phyloP scores from a whole-genome alignment of 2,888 invertebrate genomes.

The Andrena haemorrhoa region DNA sequence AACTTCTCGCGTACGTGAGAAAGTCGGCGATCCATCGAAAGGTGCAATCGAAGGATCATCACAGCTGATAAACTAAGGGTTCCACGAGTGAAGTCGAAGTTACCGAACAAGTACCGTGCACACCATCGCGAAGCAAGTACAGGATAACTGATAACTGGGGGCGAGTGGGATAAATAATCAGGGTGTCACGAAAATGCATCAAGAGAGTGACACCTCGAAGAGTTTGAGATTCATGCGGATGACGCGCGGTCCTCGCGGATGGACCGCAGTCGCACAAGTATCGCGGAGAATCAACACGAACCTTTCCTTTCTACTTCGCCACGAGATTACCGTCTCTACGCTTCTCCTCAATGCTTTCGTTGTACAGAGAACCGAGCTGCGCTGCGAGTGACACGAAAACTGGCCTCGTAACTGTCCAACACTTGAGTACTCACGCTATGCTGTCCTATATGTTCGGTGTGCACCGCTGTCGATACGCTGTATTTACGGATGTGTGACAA shows the following conservation, averaged over 20 bases:
- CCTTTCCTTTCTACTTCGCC: constrained; percentile 21
- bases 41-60: not conserved
- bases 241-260: constrained; percentile 31
- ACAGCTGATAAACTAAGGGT: too few relatives aligned
- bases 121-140: constrained; percentile 20
- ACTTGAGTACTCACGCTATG: constrained; percentile 65
- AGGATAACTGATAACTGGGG: constrained; percentile 7
- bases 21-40: not conserved
- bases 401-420: constrained; percentile 59
- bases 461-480: constrained; percentile 66
- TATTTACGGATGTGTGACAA: constrained; percentile 35
- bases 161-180: not conserved
- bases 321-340: constrained; percentile 38
- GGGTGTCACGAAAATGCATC: not conserved
- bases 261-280: not conserved
- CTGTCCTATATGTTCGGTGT: constrained; percentile 70
- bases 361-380: constrained; percentile 56
- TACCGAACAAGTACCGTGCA: not conserved
- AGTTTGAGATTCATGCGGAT: constrained; percentile 69
- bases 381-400: constrained; percentile 57
- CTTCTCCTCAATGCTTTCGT: constrained; percentile 61
- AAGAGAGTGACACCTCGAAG: not conserved
- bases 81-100: not conserved
- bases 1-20: not conserved
- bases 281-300: constrained; percentile 32